These are phyloP conservation scores for Drosophila falleni DNA, from an alignment of 2,888 invertebrate species.

Conservation along the genomic window DNA sequence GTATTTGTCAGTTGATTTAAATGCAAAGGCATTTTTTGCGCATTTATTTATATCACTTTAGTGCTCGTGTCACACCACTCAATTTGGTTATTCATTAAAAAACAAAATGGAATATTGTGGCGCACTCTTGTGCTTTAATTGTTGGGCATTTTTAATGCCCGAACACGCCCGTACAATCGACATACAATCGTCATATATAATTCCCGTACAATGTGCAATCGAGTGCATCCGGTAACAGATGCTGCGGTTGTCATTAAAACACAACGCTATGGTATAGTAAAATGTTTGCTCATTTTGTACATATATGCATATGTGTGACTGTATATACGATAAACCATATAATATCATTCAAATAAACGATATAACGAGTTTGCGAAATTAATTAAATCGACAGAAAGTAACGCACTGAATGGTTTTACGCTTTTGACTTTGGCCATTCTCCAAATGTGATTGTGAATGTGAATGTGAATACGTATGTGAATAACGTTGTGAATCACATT, in stretches of 20 bases:
- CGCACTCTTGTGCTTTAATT: conserved; percentile 45
- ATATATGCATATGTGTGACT: not conserved
- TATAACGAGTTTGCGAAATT: conserved; percentile 72
- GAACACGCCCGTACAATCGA: conserved; percentile 34
- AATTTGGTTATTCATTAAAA: conserved; percentile 27
- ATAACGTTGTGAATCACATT: conserved; percentile 44
- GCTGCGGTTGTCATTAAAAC: conserved; percentile 71
- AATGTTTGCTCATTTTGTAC: conserved; percentile 49
- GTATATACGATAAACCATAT: conserved; percentile 17
- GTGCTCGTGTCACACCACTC: conserved; percentile 14
- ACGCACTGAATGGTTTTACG: conserved; percentile 55
- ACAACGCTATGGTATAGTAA: conserved; percentile 34
- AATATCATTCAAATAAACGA: conserved; percentile 63
- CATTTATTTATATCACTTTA: conserved; percentile 10
- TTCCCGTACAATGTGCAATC: conserved; percentile 57
- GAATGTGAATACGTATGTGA: conserved; percentile 45
- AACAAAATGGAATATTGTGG: conserved; percentile 19
- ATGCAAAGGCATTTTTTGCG: conserved; percentile 1
- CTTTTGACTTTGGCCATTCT: conserved; percentile 49
- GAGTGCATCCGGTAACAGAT: conserved; percentile 72
- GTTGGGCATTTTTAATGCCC: conserved; percentile 46
- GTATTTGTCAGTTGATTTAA: conserved; percentile 9
- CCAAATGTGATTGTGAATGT: conserved; percentile 33
- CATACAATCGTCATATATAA: conserved; percentile 31
- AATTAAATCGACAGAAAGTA: conserved; percentile 74